Evolutionary conservation across 2,888 invertebrate genomes (phyloP), one percentile per base, ranked within the genome.

Genomic region (Eretmocerus hayati): DNA sequence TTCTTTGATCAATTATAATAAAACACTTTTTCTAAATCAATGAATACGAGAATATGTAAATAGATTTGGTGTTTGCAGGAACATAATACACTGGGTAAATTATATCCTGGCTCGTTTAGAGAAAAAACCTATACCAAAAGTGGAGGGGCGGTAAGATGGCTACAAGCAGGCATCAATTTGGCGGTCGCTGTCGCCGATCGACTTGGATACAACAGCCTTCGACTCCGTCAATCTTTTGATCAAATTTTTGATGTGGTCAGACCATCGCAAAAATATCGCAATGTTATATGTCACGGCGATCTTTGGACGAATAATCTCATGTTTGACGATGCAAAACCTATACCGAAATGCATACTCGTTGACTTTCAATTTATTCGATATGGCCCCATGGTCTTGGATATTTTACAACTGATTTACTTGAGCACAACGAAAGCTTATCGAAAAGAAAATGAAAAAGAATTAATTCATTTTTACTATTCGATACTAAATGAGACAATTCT

Each of bases 241-340:
- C 22, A 44, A 42, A 42, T 54, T 18, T 6, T 30, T 9, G 31
- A 39, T 15, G 26, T 50, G 5, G n/a, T 57, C 11, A 31, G 52
- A 21, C 55, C 56, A 15, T 57, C 56, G 0, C 38, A 36, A 30
- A 49, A 11, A 1, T 47, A 55, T 30, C 50, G 53, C 0, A 73
- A 59, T 63, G 81, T 79, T 1, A 63, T 81, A 5, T 77, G 77
- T 13, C 37, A 44, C 19, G 26, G 37, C 5, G 44, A 44, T 26
- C 26, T 44, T 4, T 44, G 44, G 44, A 11, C 21, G 26, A 36
- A 23, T n/a, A 44, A 44, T 23, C 5, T 44, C 3, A 35, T 44
- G 44, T 44, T 44, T 42, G 41, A 45, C 38, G n/a, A 36, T 4
- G 21, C 11, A 43, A 15, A 31, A 20, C 37, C 49, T 16, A 2